Evolutionary conservation across 2,113 vertebrate genomes (phyloP).

Genomic region (Strigops habroptila): DNA sequence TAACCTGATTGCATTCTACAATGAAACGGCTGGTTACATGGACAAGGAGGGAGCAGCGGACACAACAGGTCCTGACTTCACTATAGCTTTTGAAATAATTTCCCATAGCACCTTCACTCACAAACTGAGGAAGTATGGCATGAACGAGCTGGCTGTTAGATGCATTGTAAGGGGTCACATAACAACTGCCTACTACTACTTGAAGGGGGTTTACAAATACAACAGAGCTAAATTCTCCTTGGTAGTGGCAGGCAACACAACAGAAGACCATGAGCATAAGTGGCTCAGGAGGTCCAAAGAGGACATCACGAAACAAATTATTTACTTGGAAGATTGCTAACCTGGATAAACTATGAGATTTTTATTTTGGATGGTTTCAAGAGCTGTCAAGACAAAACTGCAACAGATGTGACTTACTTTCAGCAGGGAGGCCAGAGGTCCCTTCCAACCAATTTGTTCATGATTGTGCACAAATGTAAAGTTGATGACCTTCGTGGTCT

Average conservation of each 20-base stretch:
- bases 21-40: background rate
- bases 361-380: background rate
- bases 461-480: background rate
- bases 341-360: background rate
- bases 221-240: background rate
- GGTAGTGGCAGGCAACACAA: background rate
- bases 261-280: background rate
- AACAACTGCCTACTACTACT: background rate
- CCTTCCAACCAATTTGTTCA: background rate
- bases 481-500: background rate
- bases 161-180: fast-evolving
- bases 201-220: fast-evolving
- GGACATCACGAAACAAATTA: background rate
- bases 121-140: background rate
- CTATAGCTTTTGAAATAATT: background rate
- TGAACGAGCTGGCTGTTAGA: background rate
- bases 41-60: background rate
- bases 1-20: background rate
- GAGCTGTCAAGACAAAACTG: background rate
- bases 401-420: background rate
- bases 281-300: background rate
- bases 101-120: background rate
- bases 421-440: background rate
- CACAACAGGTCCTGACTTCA: background rate
- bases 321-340: background rate